Percentiles rank a stretch among this genome's conserved stretches.
Conservation (phyloP, 1,140 invertebrate genomes). For the Brachionus koreanus region DNA sequence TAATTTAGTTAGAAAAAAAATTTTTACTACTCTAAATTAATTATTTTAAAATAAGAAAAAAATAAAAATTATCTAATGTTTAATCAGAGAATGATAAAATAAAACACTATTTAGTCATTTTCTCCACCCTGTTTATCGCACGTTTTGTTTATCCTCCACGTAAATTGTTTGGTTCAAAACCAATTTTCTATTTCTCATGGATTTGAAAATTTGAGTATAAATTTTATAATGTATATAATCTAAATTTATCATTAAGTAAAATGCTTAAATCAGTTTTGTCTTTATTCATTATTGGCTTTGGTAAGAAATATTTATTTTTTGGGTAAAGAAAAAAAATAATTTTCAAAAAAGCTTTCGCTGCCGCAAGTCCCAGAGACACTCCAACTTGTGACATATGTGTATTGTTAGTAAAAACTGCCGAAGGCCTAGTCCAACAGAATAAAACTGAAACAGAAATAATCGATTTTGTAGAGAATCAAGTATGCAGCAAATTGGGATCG, state of each 20-base stretch:
- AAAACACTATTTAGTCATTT: not conserved
- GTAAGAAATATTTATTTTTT: not conserved
- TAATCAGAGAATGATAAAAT: not conserved
- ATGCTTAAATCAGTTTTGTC: not conserved
- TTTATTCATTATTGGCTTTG: not conserved
- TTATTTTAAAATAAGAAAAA: not conserved
- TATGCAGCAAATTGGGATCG: constrained; percentile 35
- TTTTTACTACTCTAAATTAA: not conserved
- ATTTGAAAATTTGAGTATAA: not conserved
- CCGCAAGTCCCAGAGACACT: not conserved
- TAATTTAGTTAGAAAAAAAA: not conserved
- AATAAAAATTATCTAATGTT: no score
- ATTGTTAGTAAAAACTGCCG: not conserved
- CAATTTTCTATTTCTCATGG: not conserved
- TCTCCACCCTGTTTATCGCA: not conserved
- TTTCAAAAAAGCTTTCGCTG: not conserved
- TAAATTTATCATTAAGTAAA: not conserved
- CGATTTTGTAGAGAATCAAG: not conserved
- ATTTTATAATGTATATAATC: not conserved
- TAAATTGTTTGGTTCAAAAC: not conserved
- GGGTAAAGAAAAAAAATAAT: not conserved
- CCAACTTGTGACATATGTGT: constrained; percentile 17
- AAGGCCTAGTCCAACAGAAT: not conserved
- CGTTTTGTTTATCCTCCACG: not conserved
- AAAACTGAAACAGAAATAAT: constrained; percentile 29